phyloP scores from a whole-genome alignment of 2,888 invertebrate species.

The Trissolcus brochymenae region DNA sequence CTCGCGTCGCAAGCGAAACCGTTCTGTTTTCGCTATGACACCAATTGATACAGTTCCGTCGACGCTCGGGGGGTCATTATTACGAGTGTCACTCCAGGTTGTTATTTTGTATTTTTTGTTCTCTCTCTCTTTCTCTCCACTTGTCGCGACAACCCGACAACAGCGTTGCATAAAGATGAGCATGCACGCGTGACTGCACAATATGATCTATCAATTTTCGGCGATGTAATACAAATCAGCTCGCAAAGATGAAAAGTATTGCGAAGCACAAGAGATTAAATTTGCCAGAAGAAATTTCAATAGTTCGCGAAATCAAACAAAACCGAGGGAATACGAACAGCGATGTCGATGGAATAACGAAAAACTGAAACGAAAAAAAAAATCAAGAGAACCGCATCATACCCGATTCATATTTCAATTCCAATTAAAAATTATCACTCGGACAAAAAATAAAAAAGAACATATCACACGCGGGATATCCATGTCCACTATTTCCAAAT shows the following conservation, averaged over 20 bases:
- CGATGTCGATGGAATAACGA: not conserved
- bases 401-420: conserved; percentile 41
- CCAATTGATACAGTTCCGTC: conserved; percentile 35
- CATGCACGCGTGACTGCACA: not conserved
- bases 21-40: conserved; percentile 31
- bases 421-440: conserved; percentile 42
- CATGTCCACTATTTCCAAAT: conserved; percentile 31
- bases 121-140: not conserved
- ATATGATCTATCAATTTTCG: conserved; percentile 1
- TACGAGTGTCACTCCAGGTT: conserved; percentile 12
- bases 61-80: conserved; percentile 17
- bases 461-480: not conserved
- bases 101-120: conserved; percentile 19
- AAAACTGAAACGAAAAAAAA: conserved; percentile 1
- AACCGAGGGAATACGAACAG: not conserved
- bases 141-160: conserved; percentile 19
- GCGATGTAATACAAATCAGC: not conserved
- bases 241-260: not conserved
- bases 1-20: conserved; percentile 24
- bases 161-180: conserved; percentile 29
- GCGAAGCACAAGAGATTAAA: not conserved
- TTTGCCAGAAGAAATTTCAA: no score
- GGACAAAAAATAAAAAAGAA: conserved; percentile 21
- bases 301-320: not conserved
- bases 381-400: conserved; percentile 2